Evolutionary conservation across 2,797 vertebrate genomes (phyloP).

Genomic region (Heterohyrax brucei): DNA sequence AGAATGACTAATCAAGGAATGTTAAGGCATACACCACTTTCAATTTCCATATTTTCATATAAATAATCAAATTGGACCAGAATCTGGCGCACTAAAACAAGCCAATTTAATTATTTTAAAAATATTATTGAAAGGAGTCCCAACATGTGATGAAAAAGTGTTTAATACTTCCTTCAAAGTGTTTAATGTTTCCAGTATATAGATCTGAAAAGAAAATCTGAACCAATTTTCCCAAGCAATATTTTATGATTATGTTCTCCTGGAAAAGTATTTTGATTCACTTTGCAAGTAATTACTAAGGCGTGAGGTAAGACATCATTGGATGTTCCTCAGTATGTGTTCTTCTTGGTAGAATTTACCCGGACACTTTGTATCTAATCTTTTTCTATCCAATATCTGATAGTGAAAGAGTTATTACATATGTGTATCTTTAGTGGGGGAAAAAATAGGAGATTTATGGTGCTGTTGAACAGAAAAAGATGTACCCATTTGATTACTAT

Average conservation of each 20-base stretch:
- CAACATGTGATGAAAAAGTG: constrained; percentile 2
- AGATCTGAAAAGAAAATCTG: constrained; percentile 55
- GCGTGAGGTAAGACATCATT: constrained; percentile 29
- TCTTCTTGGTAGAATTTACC: constrained; percentile 32
- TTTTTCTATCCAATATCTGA: not conserved
- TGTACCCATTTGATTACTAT: not conserved
- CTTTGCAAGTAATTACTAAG: constrained; percentile 61
- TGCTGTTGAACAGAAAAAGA: not conserved
- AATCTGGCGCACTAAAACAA: constrained; percentile 71
- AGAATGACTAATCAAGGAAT: constrained; percentile 55
- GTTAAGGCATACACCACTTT: constrained; percentile 59
- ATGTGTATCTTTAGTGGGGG: not conserved
- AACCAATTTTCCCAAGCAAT: constrained; percentile 36
- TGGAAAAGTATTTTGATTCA: constrained; percentile 53
- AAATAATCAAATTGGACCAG: constrained; percentile 51
- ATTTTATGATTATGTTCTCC: constrained; percentile 49
- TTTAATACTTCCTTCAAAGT: constrained; percentile 58
- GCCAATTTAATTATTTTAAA: constrained; percentile 81
- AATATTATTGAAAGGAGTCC: constrained; percentile 51
- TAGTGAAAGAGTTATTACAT: not conserved
- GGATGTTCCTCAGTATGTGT: constrained; percentile 18
- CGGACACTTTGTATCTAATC: not conserved
- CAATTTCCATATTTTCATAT: constrained; percentile 53
- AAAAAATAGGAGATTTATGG: not conserved
- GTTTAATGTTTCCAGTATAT: not conserved